Conservation (phyloP, 2,888 invertebrate genomes). For the Chloroclystis v-ata region DNA sequence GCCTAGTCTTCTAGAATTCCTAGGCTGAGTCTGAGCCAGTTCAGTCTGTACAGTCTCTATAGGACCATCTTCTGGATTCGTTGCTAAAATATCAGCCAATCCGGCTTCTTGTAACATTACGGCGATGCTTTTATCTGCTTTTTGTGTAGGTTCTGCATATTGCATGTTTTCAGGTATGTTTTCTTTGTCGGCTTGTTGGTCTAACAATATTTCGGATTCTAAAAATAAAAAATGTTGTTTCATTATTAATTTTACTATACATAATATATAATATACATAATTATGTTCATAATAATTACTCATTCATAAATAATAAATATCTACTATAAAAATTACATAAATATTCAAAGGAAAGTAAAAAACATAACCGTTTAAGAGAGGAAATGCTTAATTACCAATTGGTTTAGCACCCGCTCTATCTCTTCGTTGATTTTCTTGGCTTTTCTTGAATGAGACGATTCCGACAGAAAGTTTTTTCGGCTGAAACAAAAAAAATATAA, state of each 20-base stretch:
- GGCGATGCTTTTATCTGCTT: conserved; percentile 36
- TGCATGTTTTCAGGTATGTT: conserved; percentile 37
- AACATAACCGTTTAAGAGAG: no score
- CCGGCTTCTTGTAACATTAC: conserved; percentile 52
- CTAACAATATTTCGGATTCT: conserved; percentile 32
- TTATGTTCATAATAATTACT: no score
- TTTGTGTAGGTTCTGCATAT: conserved; percentile 13
- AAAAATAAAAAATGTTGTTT: conserved; percentile 4
- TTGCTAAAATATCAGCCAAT: conserved; percentile 40
- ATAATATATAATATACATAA: no score
- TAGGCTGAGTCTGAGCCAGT: conserved; percentile 11
- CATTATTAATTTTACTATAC: neutral
- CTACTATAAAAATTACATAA: no score
- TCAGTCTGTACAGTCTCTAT: conserved; percentile 3
- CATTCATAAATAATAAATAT: no score
- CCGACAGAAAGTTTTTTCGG: conserved; percentile 45
- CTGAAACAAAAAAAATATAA: conserved; percentile 34
- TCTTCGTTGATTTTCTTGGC: conserved; percentile 28
- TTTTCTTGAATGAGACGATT: conserved; percentile 38
- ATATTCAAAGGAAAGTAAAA: no score
- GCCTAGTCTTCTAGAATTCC: conserved; percentile 17
- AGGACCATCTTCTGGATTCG: conserved; percentile 5
- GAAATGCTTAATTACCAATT: conserved; percentile 34
- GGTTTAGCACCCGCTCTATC: conserved; percentile 15
- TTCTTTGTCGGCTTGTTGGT: conserved; percentile 42